These are phyloP conservation scores for Pampus argenteus DNA, from an alignment of 2,797 vertebrate genomes.

Conservation along the genomic window DNA sequence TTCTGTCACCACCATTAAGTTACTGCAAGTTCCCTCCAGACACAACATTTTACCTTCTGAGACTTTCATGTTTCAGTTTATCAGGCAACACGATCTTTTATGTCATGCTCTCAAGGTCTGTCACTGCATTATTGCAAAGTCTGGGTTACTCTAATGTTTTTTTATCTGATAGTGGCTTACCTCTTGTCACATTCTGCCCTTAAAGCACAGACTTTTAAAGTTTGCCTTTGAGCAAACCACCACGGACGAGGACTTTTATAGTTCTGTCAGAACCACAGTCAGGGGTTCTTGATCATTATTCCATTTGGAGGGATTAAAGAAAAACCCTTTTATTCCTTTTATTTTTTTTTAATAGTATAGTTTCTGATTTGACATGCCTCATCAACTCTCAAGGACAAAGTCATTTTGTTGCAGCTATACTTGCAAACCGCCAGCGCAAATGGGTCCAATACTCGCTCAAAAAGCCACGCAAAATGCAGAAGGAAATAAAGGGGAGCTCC, in stretches of 20 bases:
- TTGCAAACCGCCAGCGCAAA: constrained; percentile 10
- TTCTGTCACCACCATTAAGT: not conserved
- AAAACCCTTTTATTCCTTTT: no score
- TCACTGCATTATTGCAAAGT: constrained; percentile 14
- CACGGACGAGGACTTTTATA: constrained; percentile 2
- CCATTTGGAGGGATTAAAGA: no score
- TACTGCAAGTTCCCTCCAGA: not conserved
- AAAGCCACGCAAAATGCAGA: not conserved
- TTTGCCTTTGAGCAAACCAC: constrained; percentile 11
- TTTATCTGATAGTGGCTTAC: constrained; percentile 2
- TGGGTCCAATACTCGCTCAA: not conserved
- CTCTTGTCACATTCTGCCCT: constrained; percentile 1
- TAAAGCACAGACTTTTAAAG: constrained; percentile 11
- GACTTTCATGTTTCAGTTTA: constrained; percentile 5
- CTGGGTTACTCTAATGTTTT: not conserved
- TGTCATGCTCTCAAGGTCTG: constrained; percentile 1
- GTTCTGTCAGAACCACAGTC: constrained; percentile 1
- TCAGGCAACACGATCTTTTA: constrained; percentile 3
- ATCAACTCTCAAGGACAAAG: constrained; percentile 35
- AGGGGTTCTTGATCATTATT: not conserved
- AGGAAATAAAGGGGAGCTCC: not conserved
- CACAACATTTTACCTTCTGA: not conserved
- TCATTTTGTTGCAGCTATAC: constrained; percentile 12
- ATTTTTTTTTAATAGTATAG: not conserved
- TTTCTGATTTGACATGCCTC: constrained; percentile 3